Conservation (phyloP, 2,113 vertebrate species). For the Hippocampus mohnikei region DNA sequence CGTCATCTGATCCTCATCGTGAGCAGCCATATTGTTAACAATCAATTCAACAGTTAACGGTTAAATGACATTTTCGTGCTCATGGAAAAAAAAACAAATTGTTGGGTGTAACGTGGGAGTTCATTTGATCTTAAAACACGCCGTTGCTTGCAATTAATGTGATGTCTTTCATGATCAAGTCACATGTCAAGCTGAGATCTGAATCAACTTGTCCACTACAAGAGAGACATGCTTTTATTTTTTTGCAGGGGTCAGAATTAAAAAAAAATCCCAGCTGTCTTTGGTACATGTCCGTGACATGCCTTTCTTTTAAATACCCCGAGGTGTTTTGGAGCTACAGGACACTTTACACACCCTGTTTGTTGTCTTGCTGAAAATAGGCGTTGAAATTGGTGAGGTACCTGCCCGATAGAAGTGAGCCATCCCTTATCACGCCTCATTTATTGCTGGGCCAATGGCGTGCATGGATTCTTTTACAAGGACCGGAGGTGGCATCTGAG, state of each 20-base stretch:
- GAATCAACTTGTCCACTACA: background rate
- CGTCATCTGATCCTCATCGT: slow-evolving; percentile 21
- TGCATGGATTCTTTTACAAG: too few species aligned
- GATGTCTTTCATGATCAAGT: slow-evolving; percentile 11
- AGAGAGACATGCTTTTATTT: background rate
- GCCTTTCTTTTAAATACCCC: background rate
- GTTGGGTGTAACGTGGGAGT: background rate
- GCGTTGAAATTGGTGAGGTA: too few species aligned
- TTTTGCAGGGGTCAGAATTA: background rate
- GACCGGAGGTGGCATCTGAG: too few species aligned
- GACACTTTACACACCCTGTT: too few species aligned
- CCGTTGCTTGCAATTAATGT: background rate
- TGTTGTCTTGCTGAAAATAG: too few species aligned
- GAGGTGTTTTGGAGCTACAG: too few species aligned
- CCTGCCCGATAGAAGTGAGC: too few species aligned
- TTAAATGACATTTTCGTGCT: background rate
- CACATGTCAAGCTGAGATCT: slow-evolving; percentile 6
- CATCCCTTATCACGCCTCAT: too few species aligned
- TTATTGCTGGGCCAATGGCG: too few species aligned
- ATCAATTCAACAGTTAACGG: background rate
- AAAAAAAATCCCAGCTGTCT: background rate
- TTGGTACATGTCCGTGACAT: too few species aligned
- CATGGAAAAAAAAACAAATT: background rate
- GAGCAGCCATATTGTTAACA: background rate
- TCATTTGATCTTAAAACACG: slow-evolving; percentile 1